phyloP scores from a whole-genome alignment of 2,888 invertebrate species.

The Latrodectus elegans region DNA sequence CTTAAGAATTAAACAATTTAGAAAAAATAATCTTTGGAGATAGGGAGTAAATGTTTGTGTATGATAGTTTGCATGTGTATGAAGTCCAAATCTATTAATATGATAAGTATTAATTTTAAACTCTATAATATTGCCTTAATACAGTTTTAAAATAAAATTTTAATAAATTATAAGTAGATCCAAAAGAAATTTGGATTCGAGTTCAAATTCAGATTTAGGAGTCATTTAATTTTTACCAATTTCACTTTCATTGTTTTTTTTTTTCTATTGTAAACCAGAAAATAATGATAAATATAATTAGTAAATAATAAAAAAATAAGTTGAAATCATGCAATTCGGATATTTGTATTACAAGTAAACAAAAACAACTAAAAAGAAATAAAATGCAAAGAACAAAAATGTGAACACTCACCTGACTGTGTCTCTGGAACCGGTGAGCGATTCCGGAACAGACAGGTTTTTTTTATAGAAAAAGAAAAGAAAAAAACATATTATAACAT shows the following conservation, averaged over 20 bases:
- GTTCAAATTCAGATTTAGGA: conserved; percentile 31
- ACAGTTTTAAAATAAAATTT: not conserved
- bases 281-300: not conserved
- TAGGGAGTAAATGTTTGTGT: too few relatives aligned
- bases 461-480: conserved; percentile 39
- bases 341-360: not conserved
- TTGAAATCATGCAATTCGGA: not conserved
- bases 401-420: conserved; percentile 67
- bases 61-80: too few relatives aligned
- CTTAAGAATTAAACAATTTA: too few relatives aligned
- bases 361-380: conserved; percentile 16
- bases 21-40: too few relatives aligned
- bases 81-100: not conserved
- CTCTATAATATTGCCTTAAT: not conserved
- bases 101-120: not conserved
- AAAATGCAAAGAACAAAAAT: conserved; percentile 37
- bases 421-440: conserved; percentile 66
- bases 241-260: not conserved
- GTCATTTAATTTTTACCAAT: not conserved
- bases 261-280: not conserved
- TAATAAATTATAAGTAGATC: not conserved
- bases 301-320: not conserved
- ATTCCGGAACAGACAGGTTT: conserved; percentile 69
- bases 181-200: conserved; percentile 51
- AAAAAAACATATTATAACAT: conserved; percentile 53